Conservation (phyloP, 2,888 invertebrate species). For the Pandemis cinnamomeana region DNA sequence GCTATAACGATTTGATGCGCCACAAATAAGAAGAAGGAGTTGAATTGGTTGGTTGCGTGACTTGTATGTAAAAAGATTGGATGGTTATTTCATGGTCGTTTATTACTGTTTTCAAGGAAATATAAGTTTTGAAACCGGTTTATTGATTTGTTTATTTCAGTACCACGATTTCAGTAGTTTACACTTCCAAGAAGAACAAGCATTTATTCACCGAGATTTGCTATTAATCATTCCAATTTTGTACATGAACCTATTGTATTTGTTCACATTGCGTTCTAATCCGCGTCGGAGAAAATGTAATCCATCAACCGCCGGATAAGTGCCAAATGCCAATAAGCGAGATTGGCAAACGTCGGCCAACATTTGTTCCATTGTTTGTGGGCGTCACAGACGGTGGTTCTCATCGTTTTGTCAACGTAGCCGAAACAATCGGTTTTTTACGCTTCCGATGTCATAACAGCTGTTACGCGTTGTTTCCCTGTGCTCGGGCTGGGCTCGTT, state of each 20-base stretch:
- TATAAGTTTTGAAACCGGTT: no score
- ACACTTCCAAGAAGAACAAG: no score
- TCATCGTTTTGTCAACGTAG: slow-evolving; percentile 47
- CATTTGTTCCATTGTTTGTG: slow-evolving; percentile 47
- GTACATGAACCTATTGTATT: neutral
- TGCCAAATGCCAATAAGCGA: slow-evolving; percentile 25
- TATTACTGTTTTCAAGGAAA: no score
- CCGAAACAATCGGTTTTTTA: slow-evolving; percentile 50
- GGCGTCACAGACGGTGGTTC: slow-evolving; percentile 48
- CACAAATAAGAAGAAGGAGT: no score
- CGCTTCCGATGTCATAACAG: slow-evolving; percentile 54
- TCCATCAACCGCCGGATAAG: slow-evolving; percentile 3
- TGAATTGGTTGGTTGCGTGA: no score
- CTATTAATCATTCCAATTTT: neutral
- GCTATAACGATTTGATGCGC: no score
- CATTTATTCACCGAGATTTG: no score
- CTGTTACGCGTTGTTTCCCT: slow-evolving; percentile 27
- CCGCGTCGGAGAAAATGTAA: neutral
- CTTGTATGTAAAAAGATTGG: no score
- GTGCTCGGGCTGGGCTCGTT: neutral
- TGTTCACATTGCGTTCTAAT: neutral
- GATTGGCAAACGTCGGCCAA: slow-evolving; percentile 43
- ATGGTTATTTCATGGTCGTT: no score
- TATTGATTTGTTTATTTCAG: no score
- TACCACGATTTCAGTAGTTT: no score